These are phyloP conservation scores for Spicauda simplicius DNA, from an alignment of 2,888 invertebrate genomes.

Conservation along the genomic window DNA sequence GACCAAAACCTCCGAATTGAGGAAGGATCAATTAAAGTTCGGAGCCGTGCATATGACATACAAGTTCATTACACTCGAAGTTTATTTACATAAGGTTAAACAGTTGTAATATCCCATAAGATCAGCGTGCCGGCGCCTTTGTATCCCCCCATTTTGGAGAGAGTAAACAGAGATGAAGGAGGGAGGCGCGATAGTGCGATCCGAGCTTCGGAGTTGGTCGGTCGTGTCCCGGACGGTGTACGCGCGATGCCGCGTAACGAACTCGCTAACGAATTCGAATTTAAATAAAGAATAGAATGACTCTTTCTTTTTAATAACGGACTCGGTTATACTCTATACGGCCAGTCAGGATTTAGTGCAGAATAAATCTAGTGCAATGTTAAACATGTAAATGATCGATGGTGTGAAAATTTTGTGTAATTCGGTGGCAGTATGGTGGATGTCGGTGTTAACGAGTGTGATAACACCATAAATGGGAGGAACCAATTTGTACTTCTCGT, in stretches of 20 bases:
- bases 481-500: slow-evolving; percentile 82
- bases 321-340: slow-evolving; percentile 39
- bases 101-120: slow-evolving; percentile 62
- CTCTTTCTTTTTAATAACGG: slow-evolving; percentile 45
- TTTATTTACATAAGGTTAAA: slow-evolving; percentile 66
- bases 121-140: slow-evolving; percentile 64
- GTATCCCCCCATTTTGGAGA: slow-evolving; percentile 74
- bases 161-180: slow-evolving; percentile 79
- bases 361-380: slow-evolving; percentile 48
- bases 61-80: slow-evolving; percentile 48
- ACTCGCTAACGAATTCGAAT: slow-evolving; percentile 45
- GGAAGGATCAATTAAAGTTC: slow-evolving; percentile 7
- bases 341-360: slow-evolving; percentile 47
- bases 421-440: slow-evolving; percentile 82
- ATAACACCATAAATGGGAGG: slow-evolving; percentile 80
- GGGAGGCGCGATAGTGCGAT: slow-evolving; percentile 77
- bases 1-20: not conserved
- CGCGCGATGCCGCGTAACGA: slow-evolving; percentile 57
- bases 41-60: slow-evolving; percentile 40
- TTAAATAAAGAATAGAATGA: slow-evolving; percentile 48
- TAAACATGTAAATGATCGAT: slow-evolving; percentile 74
- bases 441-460: slow-evolving; percentile 81
- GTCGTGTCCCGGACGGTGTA: slow-evolving; percentile 64
- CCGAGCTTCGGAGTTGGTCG: slow-evolving; percentile 65
- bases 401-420: slow-evolving; percentile 72